A percentile compares a stretch with the other conserved stretches of the same genome.
Evolutionary conservation across 2,797 vertebrate genomes (phyloP).

Genomic region (Odontamblyopus lacepedii): DNA sequence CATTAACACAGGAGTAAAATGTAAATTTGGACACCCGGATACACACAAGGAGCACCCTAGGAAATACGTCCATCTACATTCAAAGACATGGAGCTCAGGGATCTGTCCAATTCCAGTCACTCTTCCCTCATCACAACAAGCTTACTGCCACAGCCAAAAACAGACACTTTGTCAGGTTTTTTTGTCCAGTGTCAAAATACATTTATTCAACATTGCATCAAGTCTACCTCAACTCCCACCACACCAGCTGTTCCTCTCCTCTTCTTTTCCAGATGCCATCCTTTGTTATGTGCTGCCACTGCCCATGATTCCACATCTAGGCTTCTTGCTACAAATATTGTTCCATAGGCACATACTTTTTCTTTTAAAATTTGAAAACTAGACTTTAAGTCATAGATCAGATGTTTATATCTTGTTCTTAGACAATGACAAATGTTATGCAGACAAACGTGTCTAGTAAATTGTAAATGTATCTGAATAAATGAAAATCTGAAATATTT

Average conservation of each 20-base stretch:
- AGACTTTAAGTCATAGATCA: neutral
- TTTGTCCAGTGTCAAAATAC: constrained; percentile 53
- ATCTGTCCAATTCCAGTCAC: constrained; percentile 18
- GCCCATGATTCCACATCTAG: constrained; percentile 33
- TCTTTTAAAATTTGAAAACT: neutral
- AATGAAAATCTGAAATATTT: neutral
- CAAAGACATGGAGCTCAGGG: neutral
- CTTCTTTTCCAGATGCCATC: constrained; percentile 23
- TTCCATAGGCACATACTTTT: neutral
- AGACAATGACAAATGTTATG: neutral
- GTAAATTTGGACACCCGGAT: too few species aligned
- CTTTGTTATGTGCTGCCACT: constrained; percentile 29
- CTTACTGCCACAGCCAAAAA: constrained; percentile 65
- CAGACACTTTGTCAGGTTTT: constrained; percentile 49
- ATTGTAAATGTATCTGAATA: neutral
- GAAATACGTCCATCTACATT: neutral
- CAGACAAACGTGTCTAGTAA: neutral
- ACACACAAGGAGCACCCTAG: too few species aligned
- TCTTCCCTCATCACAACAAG: constrained; percentile 39
- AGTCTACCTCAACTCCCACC: constrained; percentile 53
- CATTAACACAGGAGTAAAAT: neutral
- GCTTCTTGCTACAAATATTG: constrained; percentile 19
- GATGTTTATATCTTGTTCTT: neutral
- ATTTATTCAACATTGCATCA: constrained; percentile 50
- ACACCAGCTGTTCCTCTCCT: constrained; percentile 59